Base-by-base conservation (phyloP, 2,113 vertebrate genomes). In the Macheiramphus alcinus region DNA sequence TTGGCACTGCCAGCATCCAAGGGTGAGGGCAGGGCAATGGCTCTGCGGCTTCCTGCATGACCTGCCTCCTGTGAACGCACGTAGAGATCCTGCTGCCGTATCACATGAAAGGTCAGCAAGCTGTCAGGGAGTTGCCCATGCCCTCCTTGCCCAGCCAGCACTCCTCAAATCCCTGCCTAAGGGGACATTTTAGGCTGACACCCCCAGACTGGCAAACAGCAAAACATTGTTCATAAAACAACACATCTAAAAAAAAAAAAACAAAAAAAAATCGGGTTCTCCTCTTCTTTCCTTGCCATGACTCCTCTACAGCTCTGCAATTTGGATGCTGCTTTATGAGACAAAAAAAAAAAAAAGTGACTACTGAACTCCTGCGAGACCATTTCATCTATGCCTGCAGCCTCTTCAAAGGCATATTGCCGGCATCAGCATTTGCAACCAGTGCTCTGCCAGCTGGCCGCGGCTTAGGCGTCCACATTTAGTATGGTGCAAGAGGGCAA, bases 331-430 rank as follows among this genome's bases (percentile, higher is more conserved):
- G 79, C 65, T 83, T 82, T 36, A 71, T 18, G 68, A 88, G 42
- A 43, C 14, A 23, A 47, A 45, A 21, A 62, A 78, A 42, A 42
- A 53, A 59, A 31, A 56, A 36, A 86, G 23, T 4, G 45, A 70
- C 61, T 52, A 36, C 76, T 86, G 76, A 80, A 66, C 56, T 80
- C 92, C 74, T 72, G 86, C 1, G 80, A 92, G 90, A 73, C 66
- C 56, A 38, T 78, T 92, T 52, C 93, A 85, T 93, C 95, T 58
- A 4, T 78, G 81, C 34, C 80, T 96, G 13, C 89, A 93, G 85
- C 83, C 86, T 87, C 93, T 97, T 97, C 96, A 97, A 97, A 96
- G 92, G 81, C 92, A 76, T 34, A 38, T 0, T 65, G 90, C 93
- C 76, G 92, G 50, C 92, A 88, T 45, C 79, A 48, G 78, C 67